phyloP scores from a whole-genome alignment of 2,888 invertebrate species.

The Rhamnusium bicolor region DNA sequence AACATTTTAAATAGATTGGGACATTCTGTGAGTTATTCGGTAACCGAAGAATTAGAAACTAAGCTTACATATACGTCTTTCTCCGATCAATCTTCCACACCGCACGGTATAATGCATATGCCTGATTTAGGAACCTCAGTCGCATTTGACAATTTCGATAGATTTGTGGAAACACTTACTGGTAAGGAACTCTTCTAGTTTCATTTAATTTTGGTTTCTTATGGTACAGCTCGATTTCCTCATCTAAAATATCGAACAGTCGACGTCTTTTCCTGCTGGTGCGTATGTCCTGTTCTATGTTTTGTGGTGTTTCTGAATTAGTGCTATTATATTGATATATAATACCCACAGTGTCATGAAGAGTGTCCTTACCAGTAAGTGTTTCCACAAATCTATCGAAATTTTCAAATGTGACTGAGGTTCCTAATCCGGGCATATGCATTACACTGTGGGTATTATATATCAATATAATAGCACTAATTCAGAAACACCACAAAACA shows the following conservation, averaged over 20 bases:
- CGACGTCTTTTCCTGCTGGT: no score
- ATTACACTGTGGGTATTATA: neutral
- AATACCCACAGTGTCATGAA: no score
- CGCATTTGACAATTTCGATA: neutral
- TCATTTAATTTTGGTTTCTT: no score
- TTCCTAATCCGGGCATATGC: no score
- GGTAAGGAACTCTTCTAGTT: neutral
- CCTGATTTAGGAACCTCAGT: neutral
- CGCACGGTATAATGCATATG: neutral
- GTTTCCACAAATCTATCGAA: no score
- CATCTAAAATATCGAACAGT: no score
- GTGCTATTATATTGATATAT: no score
- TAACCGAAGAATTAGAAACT: neutral
- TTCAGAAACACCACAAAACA: neutral
- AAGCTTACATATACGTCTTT: neutral
- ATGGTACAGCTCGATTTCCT: no score
- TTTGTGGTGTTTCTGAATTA: no score
- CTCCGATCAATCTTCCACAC: neutral
- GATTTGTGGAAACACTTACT: neutral
- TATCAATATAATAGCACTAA: neutral
- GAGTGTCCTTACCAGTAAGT: no score
- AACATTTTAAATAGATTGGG: neutral
- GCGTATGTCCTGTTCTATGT: no score
- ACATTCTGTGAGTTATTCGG: neutral
- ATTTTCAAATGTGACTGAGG: no score